Base-by-base conservation (phyloP, 2,113 vertebrate species). In the Tachysurus fulvidraco region DNA sequence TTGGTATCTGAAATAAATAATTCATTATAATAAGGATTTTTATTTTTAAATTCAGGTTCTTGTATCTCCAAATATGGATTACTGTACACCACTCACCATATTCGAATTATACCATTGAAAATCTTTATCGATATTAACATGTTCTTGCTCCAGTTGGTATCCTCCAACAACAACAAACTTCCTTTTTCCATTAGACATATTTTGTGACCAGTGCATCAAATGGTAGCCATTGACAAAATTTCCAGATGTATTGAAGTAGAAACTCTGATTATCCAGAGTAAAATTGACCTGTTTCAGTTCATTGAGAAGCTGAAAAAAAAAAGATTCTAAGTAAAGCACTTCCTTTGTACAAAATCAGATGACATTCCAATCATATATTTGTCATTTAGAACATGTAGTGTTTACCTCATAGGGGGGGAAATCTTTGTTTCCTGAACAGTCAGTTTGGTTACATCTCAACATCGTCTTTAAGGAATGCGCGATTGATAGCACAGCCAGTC, bases 351-450 rank as follows among this genome's bases (percentile, higher is more conserved):
- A 36, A 2, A 16, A 23, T 28, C 80, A 12, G 5, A 83, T 46
- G 28, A 71, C 21, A 25, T 54, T 17, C 16, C 5, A 28, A 25
- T 30, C n/a, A 10, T 54, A 17, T 13, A 76, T 76, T 5, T n/a
- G 25, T 54, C 2, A 54, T 36, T 36, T 54, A 52, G n/a, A 60
- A 60, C 11, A 77, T 60, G 60, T 55, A 50, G 28, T 6, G 21
- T 28, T 92, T 62, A 95, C 95, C 93, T 92, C 84, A 90, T 91
- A 94, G 83, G 93, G 93, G 11, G 89, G 90, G 46, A 95, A 93
- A 81, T 93, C 78, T 19, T 30, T 86, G 30, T 93, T 89, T 54
- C 92, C 93, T 9, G 57, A 76, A 67, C 94, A 95, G 10, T n/a
- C 65, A 8, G 89, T 93, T 44, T 79, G 88, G 84, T 91, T 91